Evolutionary conservation across 2,888 invertebrate species (phyloP).

Genomic region (Protonemura montana): DNA sequence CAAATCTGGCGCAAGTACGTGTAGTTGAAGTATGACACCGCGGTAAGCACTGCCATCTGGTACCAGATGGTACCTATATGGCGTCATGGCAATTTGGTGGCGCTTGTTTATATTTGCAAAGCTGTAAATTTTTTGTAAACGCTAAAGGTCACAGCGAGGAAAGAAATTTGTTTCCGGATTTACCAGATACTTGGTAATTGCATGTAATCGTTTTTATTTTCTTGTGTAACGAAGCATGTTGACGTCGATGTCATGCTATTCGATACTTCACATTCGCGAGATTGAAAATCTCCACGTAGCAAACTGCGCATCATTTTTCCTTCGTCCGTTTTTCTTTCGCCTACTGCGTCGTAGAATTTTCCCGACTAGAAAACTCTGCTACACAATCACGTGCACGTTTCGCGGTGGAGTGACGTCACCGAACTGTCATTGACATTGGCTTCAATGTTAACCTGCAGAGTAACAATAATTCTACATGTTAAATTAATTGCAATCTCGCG

Average conservation of each 20-base stretch:
- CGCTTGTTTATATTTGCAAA: too few relatives aligned
- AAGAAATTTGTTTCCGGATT: neutral
- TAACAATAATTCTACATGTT: neutral
- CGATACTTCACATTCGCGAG: too few relatives aligned
- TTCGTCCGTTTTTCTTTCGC: neutral
- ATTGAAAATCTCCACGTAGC: neutral
- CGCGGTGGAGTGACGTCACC: neutral
- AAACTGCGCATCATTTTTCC: neutral
- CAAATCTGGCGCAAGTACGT: neutral
- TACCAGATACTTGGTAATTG: too few relatives aligned
- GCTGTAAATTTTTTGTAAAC: too few relatives aligned
- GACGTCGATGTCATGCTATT: too few relatives aligned
- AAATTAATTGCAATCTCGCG: too few relatives aligned
- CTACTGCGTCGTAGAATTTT: neutral
- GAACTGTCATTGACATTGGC: neutral
- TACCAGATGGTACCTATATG: neutral
- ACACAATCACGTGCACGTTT: neutral
- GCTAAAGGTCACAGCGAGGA: too few relatives aligned
- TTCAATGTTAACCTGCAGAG: neutral
- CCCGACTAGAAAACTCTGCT: neutral
- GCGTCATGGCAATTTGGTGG: neutral
- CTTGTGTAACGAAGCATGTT: too few relatives aligned
- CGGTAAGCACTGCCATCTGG: neutral
- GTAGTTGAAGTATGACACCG: neutral
- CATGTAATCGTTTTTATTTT: too few relatives aligned